Base-by-base conservation (phyloP, 2,113 vertebrate genomes). In the Brevimyrus niger region DNA sequence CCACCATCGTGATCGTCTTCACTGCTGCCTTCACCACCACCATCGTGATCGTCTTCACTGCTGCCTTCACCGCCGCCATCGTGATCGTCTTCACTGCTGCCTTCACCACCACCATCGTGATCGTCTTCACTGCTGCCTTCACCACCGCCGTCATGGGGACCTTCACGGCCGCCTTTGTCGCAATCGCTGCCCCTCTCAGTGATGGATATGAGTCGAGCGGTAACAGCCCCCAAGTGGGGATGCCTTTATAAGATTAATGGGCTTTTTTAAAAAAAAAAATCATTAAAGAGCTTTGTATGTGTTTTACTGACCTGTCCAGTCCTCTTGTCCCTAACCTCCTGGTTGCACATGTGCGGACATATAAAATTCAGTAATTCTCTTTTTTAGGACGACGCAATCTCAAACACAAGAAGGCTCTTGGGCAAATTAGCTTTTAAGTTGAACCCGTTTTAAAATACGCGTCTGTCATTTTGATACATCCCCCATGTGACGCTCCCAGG, bases 131-230 rank as follows among this genome's bases (percentile, higher is more conserved):
- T 13, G 8, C 61, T 3, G 9, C 1, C 61, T 69, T 69, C 23
- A 65, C 9, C n/a, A n/a, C 58, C 0, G 58, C 58, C 58, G 9
- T 10, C 84, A 17, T 47, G 10, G 44, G 51, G 61, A 15, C n/a
- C 69, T n/a, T 7, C 7, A n/a, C 35, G 1, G 35, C 69, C 86
- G 53, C 76, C 44, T 88, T 83, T 53, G 87, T 88, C 86, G 35
- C 51, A 6, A 19, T 3, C 38, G 47, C 69, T 11, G 50, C 42
- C 48, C 69, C 51, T 65, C 35, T 38, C 85, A n/a, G 69, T 91
- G 87, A 89, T 91, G 90, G 88, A 91, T 84, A 91, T 89, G 88
- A 89, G 90, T 61, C 1, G 83, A 85, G 85, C 9, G 10, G 86
- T 65, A 80, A 90, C 69, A 23, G 88, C 53, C 58, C 85, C 90